These are phyloP conservation scores for Hormaphis cornu DNA, from an alignment of 1,140 invertebrate genomes.

Conservation along the genomic window DNA sequence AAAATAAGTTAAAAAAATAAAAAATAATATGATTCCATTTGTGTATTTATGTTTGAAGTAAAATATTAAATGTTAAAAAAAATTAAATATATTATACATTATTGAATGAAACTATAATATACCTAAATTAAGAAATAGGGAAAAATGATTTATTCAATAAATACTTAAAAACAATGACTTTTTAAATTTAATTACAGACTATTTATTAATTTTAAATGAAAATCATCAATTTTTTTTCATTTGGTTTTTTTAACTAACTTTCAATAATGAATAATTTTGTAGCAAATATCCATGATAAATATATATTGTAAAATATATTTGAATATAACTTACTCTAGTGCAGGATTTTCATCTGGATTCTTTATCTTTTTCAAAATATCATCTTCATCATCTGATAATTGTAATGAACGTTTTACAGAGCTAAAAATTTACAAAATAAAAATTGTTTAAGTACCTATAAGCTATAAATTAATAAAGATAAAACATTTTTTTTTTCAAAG, in stretches of 20 bases:
- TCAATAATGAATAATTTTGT: too few species aligned
- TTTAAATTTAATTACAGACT: too few species aligned
- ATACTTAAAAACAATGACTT: too few species aligned
- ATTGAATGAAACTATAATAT: background rate
- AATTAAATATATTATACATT: background rate
- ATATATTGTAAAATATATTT: background rate
- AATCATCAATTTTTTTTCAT: too few species aligned
- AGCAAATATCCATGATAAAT: too few species aligned
- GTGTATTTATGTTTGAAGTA: background rate
- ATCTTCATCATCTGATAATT: conserved; percentile 17
- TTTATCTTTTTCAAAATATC: conserved; percentile 8
- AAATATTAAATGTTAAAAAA: background rate
- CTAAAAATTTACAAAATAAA: background rate
- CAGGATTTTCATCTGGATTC: background rate
- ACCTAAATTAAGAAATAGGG: too few species aligned
- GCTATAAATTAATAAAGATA: too few species aligned
- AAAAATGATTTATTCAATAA: too few species aligned
- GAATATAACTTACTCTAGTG: conserved; percentile 1
- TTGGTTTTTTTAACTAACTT: too few species aligned
- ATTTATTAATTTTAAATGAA: too few species aligned
- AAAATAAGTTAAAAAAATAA: background rate
- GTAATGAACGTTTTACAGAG: background rate
- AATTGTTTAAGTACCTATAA: background rate
- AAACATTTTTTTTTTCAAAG: too few species aligned
- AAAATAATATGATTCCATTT: background rate